These are phyloP conservation scores for Macrosiphum euphorbiae DNA, from an alignment of 2,888 invertebrate species.

Conservation along the genomic window DNA sequence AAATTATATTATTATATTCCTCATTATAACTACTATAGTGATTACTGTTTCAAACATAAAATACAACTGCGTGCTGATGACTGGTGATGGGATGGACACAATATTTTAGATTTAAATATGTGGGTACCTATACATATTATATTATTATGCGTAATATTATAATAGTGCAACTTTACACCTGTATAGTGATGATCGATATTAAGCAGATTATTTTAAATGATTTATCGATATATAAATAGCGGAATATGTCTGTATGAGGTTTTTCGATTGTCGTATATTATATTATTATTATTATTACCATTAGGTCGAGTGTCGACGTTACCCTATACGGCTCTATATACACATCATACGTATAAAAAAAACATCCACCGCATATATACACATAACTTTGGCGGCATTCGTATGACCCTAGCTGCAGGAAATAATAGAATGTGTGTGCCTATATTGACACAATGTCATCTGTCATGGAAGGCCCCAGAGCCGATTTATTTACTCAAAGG, in stretches of 20 bases:
- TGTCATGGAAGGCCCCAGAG: constrained; percentile 55
- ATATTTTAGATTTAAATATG: neutral
- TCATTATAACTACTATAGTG: neutral
- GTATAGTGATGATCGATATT: neutral
- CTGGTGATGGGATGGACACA: neutral
- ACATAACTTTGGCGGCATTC: constrained; percentile 60
- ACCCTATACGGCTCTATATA: neutral
- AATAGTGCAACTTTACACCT: neutral
- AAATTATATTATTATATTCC: neutral
- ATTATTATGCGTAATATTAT: neutral
- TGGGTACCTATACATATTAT: neutral
- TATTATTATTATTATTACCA: constrained; percentile 4
- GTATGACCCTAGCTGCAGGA: constrained; percentile 54
- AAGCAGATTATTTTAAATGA: neutral
- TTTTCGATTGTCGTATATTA: neutral
- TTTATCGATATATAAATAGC: neutral
- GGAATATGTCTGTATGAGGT: neutral
- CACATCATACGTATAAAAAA: constrained; percentile 26
- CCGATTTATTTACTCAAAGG: constrained; percentile 65
- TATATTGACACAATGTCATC: constrained; percentile 64
- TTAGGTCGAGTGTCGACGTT: constrained; percentile 10
- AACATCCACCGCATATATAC: neutral
- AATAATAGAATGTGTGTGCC: constrained; percentile 49
- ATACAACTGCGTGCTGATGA: neutral
- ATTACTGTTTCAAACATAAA: neutral